Evolutionary conservation across 2,888 invertebrate species (phyloP), one percentile per base, ranked within the genome.

Genomic region (Ryuthela nishihirai): DNA sequence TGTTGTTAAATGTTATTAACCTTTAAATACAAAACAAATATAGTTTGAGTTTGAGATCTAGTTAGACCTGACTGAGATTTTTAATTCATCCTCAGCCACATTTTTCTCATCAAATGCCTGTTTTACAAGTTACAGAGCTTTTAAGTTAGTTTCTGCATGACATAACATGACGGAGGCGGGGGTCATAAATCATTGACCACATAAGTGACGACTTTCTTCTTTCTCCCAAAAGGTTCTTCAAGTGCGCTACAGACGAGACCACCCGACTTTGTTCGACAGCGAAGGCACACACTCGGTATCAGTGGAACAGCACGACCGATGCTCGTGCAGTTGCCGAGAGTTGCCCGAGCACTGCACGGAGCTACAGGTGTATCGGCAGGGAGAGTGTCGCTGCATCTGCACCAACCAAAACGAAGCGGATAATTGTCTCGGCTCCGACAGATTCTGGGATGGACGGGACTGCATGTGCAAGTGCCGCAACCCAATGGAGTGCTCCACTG

Each of bases 391-490:
- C 25, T 85, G 85, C 69, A 71, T 71, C 12, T 85, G 85, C 69
- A 76, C 71, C 6, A 85, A 85, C 65, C 68, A 69, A 5, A 83
- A 83, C 62, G 83, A 82, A 34, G 77, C 79, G 58, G 72, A 75
- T 4, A 82, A 83, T 70, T 85, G 85, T 67, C 64, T 69, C 2
- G 63, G 61, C 35, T 72, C 77, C 61, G 75, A 73, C 18, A 48
- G 39, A 29, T 69, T 80, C 15, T 85, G 85, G 85, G 79, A 84
- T 68, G 74, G 79, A 6, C 71, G 77, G 3, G 70, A 73, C 0
- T 85, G 85, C 68, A 70, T 75, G 10, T 85, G 85, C 67, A 73
- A 76, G 43, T 85, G 85, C 66, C 75, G 79, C 35, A 76, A 78
- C 26, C 69, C 71, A 10, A 70, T 73, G 25, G 76, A 78, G 34